These are phyloP conservation scores for Neolamprologus kungweensis DNA, from an alignment of 2,113 vertebrate species.

Conservation along the genomic window DNA sequence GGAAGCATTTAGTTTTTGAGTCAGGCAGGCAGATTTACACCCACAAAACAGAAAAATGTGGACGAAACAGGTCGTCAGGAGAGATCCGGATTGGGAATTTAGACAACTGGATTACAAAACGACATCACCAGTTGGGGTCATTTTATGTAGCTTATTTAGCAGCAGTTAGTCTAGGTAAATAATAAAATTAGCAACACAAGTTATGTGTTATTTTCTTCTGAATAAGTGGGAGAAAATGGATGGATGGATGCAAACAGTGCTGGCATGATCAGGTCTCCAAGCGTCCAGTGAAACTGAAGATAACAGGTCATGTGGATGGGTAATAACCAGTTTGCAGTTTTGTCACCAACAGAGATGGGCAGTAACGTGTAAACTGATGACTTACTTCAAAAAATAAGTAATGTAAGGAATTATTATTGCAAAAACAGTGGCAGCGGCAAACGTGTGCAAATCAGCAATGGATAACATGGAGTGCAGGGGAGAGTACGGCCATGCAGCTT, in stretches of 20 bases:
- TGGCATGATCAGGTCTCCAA: background rate
- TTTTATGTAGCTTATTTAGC: background rate
- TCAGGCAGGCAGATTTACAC: background rate
- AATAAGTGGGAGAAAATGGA: accelerated
- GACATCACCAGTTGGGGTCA: accelerated
- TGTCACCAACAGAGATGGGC: background rate
- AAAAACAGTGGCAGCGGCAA: too few relatives aligned
- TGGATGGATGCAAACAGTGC: background rate
- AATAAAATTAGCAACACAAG: background rate
- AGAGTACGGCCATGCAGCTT: too few relatives aligned
- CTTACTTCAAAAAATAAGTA: background rate
- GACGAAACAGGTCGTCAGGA: background rate
- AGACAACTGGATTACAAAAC: background rate
- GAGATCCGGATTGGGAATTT: accelerated
- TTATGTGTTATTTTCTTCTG: background rate
- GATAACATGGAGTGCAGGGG: too few relatives aligned
- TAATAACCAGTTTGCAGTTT: background rate
- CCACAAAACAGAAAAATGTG: background rate
- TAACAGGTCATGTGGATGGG: background rate
- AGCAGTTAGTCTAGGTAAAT: background rate
- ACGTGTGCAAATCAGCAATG: too few relatives aligned
- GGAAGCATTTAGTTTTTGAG: background rate
- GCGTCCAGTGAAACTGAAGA: background rate
- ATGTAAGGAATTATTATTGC: too few relatives aligned
- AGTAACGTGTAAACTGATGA: accelerated